phyloP scores from a whole-genome alignment of 2,113 vertebrate species.

The Leucoraja erinaceus region DNA sequence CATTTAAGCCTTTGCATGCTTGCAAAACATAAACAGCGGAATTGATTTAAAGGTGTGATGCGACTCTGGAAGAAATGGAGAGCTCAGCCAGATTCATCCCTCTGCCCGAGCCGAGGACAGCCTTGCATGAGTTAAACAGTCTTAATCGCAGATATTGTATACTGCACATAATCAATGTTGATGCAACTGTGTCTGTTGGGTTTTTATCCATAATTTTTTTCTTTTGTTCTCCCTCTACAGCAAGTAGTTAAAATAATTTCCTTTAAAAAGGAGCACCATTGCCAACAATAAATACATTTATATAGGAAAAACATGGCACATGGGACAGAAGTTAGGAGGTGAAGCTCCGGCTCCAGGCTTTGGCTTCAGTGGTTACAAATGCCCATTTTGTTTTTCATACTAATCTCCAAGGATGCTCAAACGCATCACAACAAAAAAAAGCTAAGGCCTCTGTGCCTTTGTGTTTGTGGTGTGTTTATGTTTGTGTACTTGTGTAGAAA shows the following conservation, averaged over 20 bases:
- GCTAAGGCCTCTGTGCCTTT: constrained; percentile 34
- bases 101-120: not conserved
- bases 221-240: not conserved
- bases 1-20: not conserved
- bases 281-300: constrained; percentile 31
- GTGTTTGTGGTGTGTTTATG: not conserved
- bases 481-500: too few relatives aligned
- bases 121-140: not conserved
- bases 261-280: constrained; percentile 1
- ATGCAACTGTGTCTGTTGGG: not conserved
- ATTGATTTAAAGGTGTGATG: not conserved
- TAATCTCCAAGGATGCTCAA: not conserved
- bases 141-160: not conserved
- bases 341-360: not conserved
- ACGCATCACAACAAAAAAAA: not conserved
- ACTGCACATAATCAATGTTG: not conserved
- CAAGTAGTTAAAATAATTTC: constrained; percentile 19
- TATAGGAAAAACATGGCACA: constrained; percentile 19
- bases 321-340: not conserved
- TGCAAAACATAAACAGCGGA: not conserved
- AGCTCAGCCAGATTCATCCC: not conserved
- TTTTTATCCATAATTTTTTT: not conserved
- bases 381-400: not conserved
- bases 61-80: not conserved
- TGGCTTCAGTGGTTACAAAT: constrained; percentile 4